A percentile compares a stretch with the other conserved stretches of the same genome.
These are phyloP conservation scores for Stegostoma tigrinum DNA, from an alignment of 2,113 vertebrate genomes.

Conservation along the genomic window DNA sequence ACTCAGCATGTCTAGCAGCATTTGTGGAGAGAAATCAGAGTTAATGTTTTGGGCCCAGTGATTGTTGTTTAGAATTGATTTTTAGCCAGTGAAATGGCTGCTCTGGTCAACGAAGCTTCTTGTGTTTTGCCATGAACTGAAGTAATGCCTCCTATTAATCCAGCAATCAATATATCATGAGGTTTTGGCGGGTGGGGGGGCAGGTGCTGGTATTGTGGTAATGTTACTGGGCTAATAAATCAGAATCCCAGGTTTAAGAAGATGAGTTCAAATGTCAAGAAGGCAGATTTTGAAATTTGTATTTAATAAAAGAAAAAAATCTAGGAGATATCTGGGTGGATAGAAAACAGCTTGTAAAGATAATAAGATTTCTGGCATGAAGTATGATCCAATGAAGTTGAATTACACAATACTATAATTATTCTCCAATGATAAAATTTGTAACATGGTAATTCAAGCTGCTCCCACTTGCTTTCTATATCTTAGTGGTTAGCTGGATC, in stretches of 20 bases:
- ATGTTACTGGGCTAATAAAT: too few species aligned
- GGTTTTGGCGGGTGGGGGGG: not conserved
- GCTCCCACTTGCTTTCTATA: not conserved
- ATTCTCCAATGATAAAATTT: not conserved
- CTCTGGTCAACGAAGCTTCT: not conserved
- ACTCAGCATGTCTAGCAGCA: too few species aligned
- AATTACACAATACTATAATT: not conserved
- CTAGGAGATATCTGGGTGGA: too few species aligned
- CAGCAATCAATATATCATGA: not conserved
- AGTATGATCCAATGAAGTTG: not conserved
- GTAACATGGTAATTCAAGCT: not conserved
- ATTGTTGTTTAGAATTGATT: too few species aligned
- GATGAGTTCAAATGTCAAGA: too few species aligned
- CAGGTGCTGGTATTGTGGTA: too few species aligned
- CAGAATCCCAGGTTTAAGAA: too few species aligned
- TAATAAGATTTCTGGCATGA: not conserved
- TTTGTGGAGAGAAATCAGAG: too few species aligned
- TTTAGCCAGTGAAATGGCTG: not conserved
- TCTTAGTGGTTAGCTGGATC: not conserved
- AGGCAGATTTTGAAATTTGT: too few species aligned
- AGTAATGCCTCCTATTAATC: not conserved
- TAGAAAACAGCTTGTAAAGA: too few species aligned
- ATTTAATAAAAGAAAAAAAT: too few species aligned
- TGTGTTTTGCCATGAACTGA: not conserved
- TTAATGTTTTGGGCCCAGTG: too few species aligned